Base-by-base conservation (phyloP, 64 coral and sea anemone species). In the Stichodactyla helianthus region DNA sequence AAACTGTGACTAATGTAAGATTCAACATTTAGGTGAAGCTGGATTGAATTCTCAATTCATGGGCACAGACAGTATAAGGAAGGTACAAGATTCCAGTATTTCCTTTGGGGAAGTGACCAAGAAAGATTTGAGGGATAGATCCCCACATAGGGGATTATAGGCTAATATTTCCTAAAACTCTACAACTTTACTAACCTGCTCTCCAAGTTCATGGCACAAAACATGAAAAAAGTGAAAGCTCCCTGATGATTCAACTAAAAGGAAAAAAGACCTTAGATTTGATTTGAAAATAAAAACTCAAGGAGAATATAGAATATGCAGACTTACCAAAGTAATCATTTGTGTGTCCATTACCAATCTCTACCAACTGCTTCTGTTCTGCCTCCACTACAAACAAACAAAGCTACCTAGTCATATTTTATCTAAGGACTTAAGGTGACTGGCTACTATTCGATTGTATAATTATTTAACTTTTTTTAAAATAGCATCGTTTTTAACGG, bases 211-310 rank as follows among this genome's bases (percentile, higher is more conserved):
- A 85, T 78, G 82, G 84, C 95, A 98, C 35, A 94, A 77, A 25
- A 98, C 87, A 71, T 89, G 83, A 74, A 94, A 98, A 59, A 89
- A 98, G 65, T 98, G 95, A 53, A 89, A 92, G 12, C 89, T 86
- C 82, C 92, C 92, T 55, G 86, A 85, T 27, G 87, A 50, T 53
- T 94, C 92, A 77, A 94, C 95, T 97, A 71, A 11, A 91, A 85
- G 19, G 51, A 64, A 94, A 51, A 74, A 11, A 74, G 25, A 19
- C 18, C 19, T n/a, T 18, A n/a, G 62, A n/a, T 65, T 65, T 9
- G 23, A 70, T 26, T 23, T 70, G 7, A 35, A 31, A 31, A 74
- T 74, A 5, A 31, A 13, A 58, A 44, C 0, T 44, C 4, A 31
- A 31, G 28, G 55, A 58, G 14, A 11, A 58, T 71, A 58, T 58